Evolutionary conservation across 2,888 invertebrate genomes (phyloP).

Genomic region (Orthosia gothica): DNA sequence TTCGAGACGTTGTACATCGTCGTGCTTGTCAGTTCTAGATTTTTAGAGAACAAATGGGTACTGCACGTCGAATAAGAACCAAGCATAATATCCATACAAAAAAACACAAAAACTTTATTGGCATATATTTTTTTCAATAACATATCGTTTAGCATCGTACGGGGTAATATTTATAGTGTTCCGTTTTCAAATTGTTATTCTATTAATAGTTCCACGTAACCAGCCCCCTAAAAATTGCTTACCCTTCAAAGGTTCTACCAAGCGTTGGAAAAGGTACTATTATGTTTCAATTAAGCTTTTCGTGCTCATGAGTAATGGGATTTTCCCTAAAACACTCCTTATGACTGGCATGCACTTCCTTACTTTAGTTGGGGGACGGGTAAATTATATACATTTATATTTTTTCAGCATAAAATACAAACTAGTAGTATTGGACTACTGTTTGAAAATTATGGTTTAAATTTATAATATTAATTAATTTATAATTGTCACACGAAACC

Average conservation of each 20-base stretch:
- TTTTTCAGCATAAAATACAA: not conserved
- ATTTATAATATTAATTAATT: no score
- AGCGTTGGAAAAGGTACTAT: conserved; percentile 4
- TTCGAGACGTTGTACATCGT: not conserved
- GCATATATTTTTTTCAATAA: no score
- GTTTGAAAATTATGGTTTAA: no score
- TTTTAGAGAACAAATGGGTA: not conserved
- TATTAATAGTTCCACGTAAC: not conserved
- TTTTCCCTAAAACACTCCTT: conserved; percentile 30
- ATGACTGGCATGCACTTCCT: not conserved
- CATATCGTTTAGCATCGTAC: no score
- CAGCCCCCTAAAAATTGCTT: not conserved
- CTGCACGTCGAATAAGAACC: not conserved
- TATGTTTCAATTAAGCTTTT: conserved; percentile 24
- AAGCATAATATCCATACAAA: not conserved
- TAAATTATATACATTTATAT: not conserved
- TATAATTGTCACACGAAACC: no score
- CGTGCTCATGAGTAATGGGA: conserved; percentile 36
- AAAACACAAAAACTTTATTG: not conserved
- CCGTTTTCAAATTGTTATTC: not conserved
- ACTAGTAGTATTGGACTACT: no score
- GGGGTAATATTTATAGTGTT: not conserved
- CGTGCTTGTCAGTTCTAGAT: not conserved
- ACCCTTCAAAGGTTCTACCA: not conserved
- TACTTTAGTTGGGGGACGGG: not conserved